A percentile compares a stretch with the other conserved stretches of the same genome.
These are phyloP conservation scores for Drosophila pruinosa DNA, from an alignment of 1,140 invertebrate genomes.

Conservation along the genomic window DNA sequence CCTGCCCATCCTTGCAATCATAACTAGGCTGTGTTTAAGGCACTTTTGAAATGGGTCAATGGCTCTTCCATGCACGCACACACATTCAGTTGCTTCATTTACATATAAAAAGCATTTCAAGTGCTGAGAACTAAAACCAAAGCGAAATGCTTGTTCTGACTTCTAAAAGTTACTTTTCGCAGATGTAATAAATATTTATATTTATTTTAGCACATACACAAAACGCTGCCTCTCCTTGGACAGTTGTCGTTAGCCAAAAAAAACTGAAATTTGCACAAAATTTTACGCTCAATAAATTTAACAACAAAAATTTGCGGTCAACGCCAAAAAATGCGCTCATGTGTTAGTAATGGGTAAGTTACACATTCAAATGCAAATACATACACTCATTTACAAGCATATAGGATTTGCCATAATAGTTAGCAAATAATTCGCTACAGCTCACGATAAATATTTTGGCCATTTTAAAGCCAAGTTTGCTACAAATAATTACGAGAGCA, in stretches of 20 bases:
- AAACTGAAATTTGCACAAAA: constrained; percentile 57
- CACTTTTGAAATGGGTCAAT: constrained; percentile 59
- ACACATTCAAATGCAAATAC: neutral
- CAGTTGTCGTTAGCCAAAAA: constrained; percentile 13
- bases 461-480: constrained; percentile 23
- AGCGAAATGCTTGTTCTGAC: constrained; percentile 15
- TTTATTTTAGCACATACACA: constrained; percentile 68
- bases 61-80: constrained; percentile 14
- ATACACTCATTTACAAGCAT: neutral
- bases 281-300: constrained; percentile 80
- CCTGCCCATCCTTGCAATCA: constrained; percentile 24
- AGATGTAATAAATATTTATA: constrained; percentile 76
- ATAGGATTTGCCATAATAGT: constrained; percentile 39
- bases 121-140: constrained; percentile 3
- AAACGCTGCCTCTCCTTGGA: constrained; percentile 5
- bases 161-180: constrained; percentile 34
- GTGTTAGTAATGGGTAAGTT: constrained; percentile 62
- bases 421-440: constrained; percentile 49
- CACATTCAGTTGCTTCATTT: constrained; percentile 45
- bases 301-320: constrained; percentile 56
- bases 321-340: constrained; percentile 66
- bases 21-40: constrained; percentile 30
- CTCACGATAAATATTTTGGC: constrained; percentile 21
- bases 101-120: constrained; percentile 59
- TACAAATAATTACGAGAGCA: constrained; percentile 18